Evolutionary conservation across 2,113 vertebrate genomes (phyloP).

Genomic region (Podiceps cristatus): DNA sequence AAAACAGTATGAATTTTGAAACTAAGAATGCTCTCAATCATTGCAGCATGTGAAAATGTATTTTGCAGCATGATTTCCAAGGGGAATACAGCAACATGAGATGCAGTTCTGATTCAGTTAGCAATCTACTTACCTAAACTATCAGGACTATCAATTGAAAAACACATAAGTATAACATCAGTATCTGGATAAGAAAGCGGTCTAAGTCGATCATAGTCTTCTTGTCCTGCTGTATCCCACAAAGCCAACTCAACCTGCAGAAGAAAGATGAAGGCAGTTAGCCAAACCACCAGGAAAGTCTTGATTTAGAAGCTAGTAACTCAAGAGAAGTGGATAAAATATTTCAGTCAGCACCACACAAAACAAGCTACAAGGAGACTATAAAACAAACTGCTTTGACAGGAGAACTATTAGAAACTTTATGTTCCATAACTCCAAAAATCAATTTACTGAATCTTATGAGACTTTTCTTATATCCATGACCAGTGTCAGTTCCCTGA

Average conservation of each 20-base stretch:
- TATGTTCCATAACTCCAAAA: background rate
- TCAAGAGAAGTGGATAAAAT: background rate
- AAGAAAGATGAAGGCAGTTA: background rate
- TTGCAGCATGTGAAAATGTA: background rate
- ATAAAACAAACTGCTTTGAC: background rate
- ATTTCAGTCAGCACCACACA: background rate
- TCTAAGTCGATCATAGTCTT: conserved; percentile 96
- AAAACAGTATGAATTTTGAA: background rate
- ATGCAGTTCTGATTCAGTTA: background rate
- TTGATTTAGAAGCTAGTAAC: background rate
- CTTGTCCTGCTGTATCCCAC: conserved; percentile 98
- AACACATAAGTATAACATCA: conserved; percentile 99
- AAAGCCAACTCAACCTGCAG: conserved; percentile 94
- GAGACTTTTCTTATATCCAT: background rate
- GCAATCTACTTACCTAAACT: conserved; percentile 90
- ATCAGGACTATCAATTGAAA: conserved; percentile 99
- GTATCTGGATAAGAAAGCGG: conserved; percentile 98
- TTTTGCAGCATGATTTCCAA: background rate
- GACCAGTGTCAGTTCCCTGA: background rate
- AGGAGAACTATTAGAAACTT: background rate
- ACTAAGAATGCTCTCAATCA: background rate
- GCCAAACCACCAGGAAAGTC: background rate
- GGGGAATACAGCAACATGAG: background rate
- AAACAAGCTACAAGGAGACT: background rate
- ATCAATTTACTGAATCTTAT: background rate